A percentile compares a stretch with the other conserved stretches of the same genome.
Conservation (phyloP, 2,888 invertebrate genomes). For the Capitulum mitella region DNA sequence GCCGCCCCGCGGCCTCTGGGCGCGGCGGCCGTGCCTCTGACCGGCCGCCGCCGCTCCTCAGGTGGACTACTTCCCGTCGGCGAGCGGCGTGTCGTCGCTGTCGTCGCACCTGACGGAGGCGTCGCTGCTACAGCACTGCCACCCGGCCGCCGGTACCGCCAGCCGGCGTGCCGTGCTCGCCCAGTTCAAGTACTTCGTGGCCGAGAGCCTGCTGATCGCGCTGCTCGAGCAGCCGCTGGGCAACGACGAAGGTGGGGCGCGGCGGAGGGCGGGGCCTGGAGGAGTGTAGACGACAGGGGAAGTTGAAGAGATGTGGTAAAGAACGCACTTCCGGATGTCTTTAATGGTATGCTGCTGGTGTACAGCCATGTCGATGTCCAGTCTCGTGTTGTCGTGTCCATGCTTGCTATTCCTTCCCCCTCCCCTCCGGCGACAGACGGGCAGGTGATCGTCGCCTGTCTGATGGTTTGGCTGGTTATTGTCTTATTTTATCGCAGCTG, state of each 20-base stretch:
- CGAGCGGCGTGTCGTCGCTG: slow-evolving; percentile 72
- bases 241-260: slow-evolving; percentile 57
- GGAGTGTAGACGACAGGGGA: too few species aligned
- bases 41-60: slow-evolving; percentile 39
- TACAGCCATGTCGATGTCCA: too few species aligned
- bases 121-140: slow-evolving; percentile 67
- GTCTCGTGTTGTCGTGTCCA: too few species aligned
- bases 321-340: too few species aligned
- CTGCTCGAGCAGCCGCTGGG: slow-evolving; percentile 85
- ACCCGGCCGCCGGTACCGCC: slow-evolving; percentile 48
- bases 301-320: too few species aligned
- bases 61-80: slow-evolving; percentile 76
- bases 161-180: slow-evolving; percentile 43
- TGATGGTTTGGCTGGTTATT: too few species aligned
- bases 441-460: background rate
- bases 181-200: slow-evolving; percentile 75
- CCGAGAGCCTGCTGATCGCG: slow-evolving; percentile 80
- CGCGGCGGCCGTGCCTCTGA: background rate
- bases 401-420: too few species aligned
- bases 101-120: slow-evolving; percentile 84
- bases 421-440: background rate
- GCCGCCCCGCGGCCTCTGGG: background rate
- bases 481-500: too few species aligned
- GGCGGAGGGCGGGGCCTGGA: background rate
- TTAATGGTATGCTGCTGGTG: too few species aligned